A percentile compares a stretch with the other conserved stretches of the same genome.
phyloP scores from a whole-genome alignment of 1,140 invertebrate species.

The Procambarus clarkii region DNA sequence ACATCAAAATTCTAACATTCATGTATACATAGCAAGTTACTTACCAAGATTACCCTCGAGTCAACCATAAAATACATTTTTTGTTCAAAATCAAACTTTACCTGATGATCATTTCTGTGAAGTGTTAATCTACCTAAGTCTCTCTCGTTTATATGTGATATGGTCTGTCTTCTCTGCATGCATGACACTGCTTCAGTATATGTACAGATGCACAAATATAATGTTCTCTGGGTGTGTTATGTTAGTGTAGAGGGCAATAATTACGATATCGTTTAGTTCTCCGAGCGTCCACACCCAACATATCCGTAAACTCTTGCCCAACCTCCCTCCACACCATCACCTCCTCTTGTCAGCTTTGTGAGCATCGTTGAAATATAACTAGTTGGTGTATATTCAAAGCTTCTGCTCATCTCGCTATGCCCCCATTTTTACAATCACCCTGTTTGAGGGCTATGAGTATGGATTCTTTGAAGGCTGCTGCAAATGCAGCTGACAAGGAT shows the following conservation, averaged over 20 bases:
- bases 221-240: constrained; percentile 30
- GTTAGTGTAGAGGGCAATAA: constrained; percentile 65
- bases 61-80: background rate
- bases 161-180: constrained; percentile 33
- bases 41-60: background rate
- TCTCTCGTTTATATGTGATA: constrained; percentile 5
- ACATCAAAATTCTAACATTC: background rate
- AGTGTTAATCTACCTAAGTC: background rate
- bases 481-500: background rate
- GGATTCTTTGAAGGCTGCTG: too few species aligned
- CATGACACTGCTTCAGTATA: constrained; percentile 13
- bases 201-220: constrained; percentile 24
- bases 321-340: background rate
- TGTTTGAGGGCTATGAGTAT: too few species aligned
- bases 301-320: too few species aligned
- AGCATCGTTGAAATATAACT: too few species aligned
- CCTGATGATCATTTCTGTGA: background rate
- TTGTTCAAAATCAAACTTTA: background rate
- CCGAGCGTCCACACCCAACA: background rate
- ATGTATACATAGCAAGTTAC: background rate
- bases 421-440: too few species aligned
- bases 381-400: too few species aligned
- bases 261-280: constrained; percentile 45
- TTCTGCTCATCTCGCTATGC: too few species aligned
- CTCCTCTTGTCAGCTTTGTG: background rate